Percentiles rank a stretch among this genome's conserved stretches.
Conservation (phyloP, 2,113 vertebrate species). For the Sterna hirundo region DNA sequence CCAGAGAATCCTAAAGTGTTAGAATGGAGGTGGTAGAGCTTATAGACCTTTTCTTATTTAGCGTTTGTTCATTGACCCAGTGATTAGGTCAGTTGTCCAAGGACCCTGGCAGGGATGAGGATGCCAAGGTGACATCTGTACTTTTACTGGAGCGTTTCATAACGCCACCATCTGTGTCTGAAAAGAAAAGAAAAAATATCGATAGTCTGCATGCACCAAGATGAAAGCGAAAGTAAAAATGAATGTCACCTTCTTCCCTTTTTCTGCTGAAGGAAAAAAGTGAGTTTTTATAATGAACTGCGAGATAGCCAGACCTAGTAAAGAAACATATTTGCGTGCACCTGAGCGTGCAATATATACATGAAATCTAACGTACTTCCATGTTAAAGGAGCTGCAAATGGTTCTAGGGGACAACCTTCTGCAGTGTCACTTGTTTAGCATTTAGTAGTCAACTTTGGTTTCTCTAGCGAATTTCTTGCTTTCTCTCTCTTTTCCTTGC, state of each 20-base stretch:
- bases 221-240: constrained; percentile 16
- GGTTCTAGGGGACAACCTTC: neutral
- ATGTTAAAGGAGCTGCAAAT: neutral
- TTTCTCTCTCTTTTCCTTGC: neutral
- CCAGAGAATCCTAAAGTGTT: neutral
- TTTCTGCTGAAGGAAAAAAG: neutral
- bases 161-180: neutral
- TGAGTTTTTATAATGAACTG: neutral
- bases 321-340: neutral
- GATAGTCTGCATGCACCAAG: neutral
- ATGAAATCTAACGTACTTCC: neutral
- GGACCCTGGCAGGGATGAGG: neutral
- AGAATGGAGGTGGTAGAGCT: neutral
- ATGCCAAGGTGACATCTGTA: neutral
- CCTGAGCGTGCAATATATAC: neutral
- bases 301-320: neutral
- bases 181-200: neutral
- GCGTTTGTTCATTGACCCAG: neutral
- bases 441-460: neutral
- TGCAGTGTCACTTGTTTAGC: neutral
- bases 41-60: neutral
- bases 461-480: neutral
- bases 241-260: neutral
- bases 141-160: neutral
- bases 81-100: neutral